phyloP scores from a whole-genome alignment of 2,888 invertebrate species.

The Cerastis leucographa region DNA sequence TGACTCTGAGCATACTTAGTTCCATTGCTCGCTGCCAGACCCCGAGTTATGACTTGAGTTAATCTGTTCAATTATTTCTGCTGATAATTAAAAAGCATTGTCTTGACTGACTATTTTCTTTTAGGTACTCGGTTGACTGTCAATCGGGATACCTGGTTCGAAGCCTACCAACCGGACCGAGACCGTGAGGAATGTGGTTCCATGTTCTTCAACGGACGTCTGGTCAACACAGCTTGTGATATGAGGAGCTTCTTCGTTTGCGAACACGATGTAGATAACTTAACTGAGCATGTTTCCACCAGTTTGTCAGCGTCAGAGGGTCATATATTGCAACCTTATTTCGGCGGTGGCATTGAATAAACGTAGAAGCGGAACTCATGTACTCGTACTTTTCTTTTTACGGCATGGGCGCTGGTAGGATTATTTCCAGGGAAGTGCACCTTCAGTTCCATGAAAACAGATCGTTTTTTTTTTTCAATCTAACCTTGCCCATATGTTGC shows the following conservation, averaged over 20 bases:
- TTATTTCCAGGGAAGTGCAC: no score
- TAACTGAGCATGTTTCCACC: not conserved
- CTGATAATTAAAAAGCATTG: not conserved
- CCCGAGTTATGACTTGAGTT: no score
- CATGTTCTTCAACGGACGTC: conserved; percentile 80
- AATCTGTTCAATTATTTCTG: not conserved
- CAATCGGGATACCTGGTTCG: conserved; percentile 26
- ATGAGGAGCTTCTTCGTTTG: conserved; percentile 80
- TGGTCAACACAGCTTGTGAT: conserved; percentile 78
- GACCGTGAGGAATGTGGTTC: conserved; percentile 77
- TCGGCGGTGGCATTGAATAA: conserved; percentile 27
- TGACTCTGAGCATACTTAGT: no score
- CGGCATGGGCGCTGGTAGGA: no score
- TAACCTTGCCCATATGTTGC: no score
- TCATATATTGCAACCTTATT: conserved; percentile 13
- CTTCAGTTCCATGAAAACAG: no score
- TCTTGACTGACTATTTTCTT: not conserved
- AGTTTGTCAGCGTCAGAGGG: not conserved
- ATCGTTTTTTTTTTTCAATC: no score
- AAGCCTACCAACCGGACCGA: conserved; percentile 23
- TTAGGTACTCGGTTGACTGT: conserved; percentile 12
- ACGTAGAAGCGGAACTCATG: not conserved
- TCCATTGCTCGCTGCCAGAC: no score
- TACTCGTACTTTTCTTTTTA: not conserved
- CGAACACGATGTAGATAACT: conserved; percentile 68